phyloP scores from a whole-genome alignment of 2,797 vertebrate genomes.

The Hemitrygon akajei region DNA sequence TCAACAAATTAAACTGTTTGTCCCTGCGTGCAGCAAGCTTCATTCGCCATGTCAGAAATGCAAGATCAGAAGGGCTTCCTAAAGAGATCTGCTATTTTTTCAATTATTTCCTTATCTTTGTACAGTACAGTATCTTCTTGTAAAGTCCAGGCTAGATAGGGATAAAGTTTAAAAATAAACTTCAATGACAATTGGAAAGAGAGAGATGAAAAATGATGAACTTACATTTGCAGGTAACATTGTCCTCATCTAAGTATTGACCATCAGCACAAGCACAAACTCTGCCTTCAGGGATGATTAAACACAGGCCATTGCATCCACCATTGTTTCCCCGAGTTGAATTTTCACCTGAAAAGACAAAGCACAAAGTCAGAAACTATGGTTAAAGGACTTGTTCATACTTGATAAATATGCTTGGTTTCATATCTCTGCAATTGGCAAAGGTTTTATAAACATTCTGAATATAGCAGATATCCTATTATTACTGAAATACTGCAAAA shows the following conservation, averaged over 20 bases:
- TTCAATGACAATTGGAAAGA: background rate
- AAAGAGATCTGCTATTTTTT: too few species aligned
- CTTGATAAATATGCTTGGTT: background rate
- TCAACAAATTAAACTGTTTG: too few species aligned
- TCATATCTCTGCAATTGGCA: background rate
- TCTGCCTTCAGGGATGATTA: constrained; percentile 87
- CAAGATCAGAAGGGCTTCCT: too few species aligned
- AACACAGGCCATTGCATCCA: constrained; percentile 85
- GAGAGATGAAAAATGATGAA: constrained; percentile 40
- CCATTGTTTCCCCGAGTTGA: constrained; percentile 91
- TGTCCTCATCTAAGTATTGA: constrained; percentile 87
- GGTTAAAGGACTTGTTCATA: background rate
- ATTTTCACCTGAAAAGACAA: constrained; percentile 76
- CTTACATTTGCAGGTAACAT: constrained; percentile 86
- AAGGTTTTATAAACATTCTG: background rate
- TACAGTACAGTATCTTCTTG: too few species aligned
- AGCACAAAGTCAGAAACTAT: background rate
- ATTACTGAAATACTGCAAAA: background rate
- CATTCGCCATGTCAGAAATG: too few species aligned
- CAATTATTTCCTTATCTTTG: too few species aligned
- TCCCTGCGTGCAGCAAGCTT: too few species aligned
- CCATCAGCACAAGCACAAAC: constrained; percentile 95
- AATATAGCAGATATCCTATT: background rate
- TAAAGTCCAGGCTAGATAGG: background rate
- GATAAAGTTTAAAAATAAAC: background rate